These are phyloP conservation scores for Henricia sp. DNA, from an alignment of 53 echinoderm and acorn worm species.

Conservation along the genomic window DNA sequence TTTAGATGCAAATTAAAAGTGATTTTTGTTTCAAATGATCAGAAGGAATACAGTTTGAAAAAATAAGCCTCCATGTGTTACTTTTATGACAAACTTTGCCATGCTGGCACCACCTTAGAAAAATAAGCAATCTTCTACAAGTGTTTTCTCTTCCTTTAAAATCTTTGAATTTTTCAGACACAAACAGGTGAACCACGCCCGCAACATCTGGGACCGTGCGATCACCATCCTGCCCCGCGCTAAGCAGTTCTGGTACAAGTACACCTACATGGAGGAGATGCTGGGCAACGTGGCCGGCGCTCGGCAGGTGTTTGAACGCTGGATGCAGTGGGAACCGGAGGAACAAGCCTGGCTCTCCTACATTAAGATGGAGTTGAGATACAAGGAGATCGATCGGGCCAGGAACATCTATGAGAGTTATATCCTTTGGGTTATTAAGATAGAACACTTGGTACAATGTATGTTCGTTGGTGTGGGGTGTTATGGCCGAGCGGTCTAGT, in stretches of 20 bases:
- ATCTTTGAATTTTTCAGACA: slow-evolving; percentile 62
- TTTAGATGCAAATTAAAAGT: no score
- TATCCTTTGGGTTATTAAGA: slow-evolving; percentile 98
- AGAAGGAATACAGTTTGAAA: no score
- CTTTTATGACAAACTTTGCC: no score
- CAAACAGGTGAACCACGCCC: slow-evolving; percentile 97
- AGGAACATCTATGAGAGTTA: slow-evolving; percentile 91
- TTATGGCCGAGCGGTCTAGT: no score
- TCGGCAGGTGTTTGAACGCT: slow-evolving; percentile 93
- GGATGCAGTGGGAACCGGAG: slow-evolving; percentile 99
- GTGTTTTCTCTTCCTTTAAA: no score
- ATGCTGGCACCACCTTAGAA: no score
- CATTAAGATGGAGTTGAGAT: slow-evolving; percentile 98
- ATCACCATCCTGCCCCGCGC: slow-evolving; percentile 94
- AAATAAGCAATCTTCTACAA: no score
- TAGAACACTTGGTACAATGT: no score
- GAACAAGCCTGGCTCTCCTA: slow-evolving; percentile 98
- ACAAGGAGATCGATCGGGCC: slow-evolving; percentile 94
- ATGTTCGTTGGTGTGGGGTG: no score
- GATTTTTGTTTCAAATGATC: no score
- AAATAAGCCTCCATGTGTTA: no score
- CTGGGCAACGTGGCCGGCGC: slow-evolving; percentile 90
- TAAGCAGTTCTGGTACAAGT: slow-evolving; percentile 99
- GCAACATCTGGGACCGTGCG: slow-evolving; percentile 99
- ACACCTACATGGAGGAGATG: slow-evolving; percentile 99